Evolutionary conservation across 2,797 vertebrate genomes (phyloP), one percentile per base, ranked within the genome.

Genomic region (Hydrolagus colliei): DNA sequence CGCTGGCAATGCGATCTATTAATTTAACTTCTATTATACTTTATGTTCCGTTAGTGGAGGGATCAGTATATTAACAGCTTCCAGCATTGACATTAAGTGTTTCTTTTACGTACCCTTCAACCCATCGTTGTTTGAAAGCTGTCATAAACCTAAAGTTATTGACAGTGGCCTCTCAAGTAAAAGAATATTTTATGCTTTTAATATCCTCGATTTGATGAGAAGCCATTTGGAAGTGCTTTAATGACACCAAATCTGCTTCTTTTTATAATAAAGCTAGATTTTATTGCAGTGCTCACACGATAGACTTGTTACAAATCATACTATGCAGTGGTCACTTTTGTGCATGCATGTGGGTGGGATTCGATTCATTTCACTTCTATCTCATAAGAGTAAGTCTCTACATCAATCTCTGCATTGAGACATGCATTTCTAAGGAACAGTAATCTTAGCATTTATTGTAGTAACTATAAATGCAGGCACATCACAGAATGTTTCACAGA

Each of bases 161-260:
- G 65, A 18, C 65, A 67, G 32, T 35, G 32, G 71, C 11, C 13
- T 84, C 71, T 71, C 10, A 68, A 80, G 14, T 22, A 79, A 84
- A 71, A 35, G 67, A 71, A 84, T 84, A 84, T 84, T 84, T 84
- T 71, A 68, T 71, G 32, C 79, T 41, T 18, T 84, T 82, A 65
- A 82, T 82, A 67, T 77, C 75, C 75, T 77, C 41, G 52, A 59
- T 41, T 68, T 82, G 78, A 82, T 18, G 4, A 35, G 62, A 82
- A 67, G 63, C 67, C 4, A 67, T 84, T 84, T 84, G 16, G 27
- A 84, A 32, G 65, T 35, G n/a, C 27, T 16, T 18, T 68, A 35
- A 84, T 32, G 67, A 14, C 14, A 35, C 27, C 32, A 67, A 13
- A 35, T 82, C 22, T 1, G 14, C 27, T 71, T 32, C 32, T 18